Evolutionary conservation across 1,140 invertebrate species (phyloP).

Genomic region (Trachymyrmex cornetzi): DNA sequence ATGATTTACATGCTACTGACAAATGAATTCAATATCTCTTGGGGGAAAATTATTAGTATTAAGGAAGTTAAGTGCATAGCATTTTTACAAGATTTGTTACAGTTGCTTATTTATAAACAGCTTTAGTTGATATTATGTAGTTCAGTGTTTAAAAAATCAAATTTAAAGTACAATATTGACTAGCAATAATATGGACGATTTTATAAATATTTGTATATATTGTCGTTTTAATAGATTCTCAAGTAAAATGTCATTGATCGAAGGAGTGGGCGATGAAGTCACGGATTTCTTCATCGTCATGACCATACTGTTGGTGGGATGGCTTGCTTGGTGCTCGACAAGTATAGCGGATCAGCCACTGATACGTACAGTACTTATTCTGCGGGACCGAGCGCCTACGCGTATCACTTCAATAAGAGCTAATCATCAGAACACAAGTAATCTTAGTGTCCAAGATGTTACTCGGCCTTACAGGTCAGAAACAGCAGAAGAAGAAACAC

Average conservation of each 20-base stretch:
- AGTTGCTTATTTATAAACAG: neutral
- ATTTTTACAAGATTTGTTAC: neutral
- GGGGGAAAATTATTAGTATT: neutral
- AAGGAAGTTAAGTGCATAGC: neutral
- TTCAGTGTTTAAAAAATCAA: neutral
- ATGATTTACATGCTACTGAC: neutral
- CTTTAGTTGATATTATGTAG: neutral
- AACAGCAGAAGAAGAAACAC: conserved; percentile 75
- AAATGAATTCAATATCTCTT: neutral
- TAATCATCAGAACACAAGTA: conserved; percentile 71
- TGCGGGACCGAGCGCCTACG: conserved; percentile 83
- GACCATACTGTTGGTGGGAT: conserved; percentile 88
- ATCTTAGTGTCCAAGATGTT: conserved; percentile 24
- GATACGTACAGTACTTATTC: conserved; percentile 87
- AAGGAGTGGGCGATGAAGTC: conserved; percentile 94
- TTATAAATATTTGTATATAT: neutral
- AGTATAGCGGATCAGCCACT: conserved; percentile 86
- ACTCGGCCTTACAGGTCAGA: conserved; percentile 69
- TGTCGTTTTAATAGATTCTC: conserved; percentile 3
- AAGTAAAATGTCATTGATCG: conserved; percentile 89
- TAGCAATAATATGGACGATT: neutral
- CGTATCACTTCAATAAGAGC: conserved; percentile 79
- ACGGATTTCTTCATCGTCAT: conserved; percentile 90
- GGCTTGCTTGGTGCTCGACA: conserved; percentile 92
- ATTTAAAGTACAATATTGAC: neutral